Conservation (phyloP, 2,888 invertebrate genomes). For the Mechanitis mazaeus region DNA sequence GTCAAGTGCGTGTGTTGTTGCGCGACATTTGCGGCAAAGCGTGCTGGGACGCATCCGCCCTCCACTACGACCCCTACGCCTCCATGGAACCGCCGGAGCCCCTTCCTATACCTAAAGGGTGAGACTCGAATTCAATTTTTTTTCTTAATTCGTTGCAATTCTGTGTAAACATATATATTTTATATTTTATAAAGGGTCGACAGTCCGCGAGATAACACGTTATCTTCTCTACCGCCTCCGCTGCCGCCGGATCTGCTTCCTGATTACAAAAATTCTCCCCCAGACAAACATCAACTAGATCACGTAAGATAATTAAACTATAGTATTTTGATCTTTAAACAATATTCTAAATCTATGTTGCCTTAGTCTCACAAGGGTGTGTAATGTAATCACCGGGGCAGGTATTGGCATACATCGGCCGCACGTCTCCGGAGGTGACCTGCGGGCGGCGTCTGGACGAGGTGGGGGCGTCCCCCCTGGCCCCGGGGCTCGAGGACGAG, state of each 20-base stretch:
- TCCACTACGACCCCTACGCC: constrained; percentile 85
- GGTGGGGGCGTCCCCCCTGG: constrained; percentile 85
- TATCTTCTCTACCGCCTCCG: constrained; percentile 78
- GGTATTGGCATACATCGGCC: constrained; percentile 93
- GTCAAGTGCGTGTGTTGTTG: constrained; percentile 90
- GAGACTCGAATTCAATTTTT: constrained; percentile 17
- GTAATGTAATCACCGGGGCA: constrained; percentile 41
- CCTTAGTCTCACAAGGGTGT: too few relatives aligned
- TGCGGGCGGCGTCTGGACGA: constrained; percentile 84
- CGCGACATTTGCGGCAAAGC: constrained; percentile 95
- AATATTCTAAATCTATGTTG: too few relatives aligned
- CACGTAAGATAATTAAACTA: constrained; percentile 77
- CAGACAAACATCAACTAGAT: constrained; percentile 93
- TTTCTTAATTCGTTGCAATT: not conserved
- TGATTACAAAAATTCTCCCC: constrained; percentile 86
- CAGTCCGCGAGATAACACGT: constrained; percentile 64
- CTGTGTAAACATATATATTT: too few relatives aligned
- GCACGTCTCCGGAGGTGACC: constrained; percentile 93
- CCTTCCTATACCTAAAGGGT: constrained; percentile 51
- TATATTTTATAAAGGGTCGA: constrained; percentile 42
- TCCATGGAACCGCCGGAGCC: constrained; percentile 48
- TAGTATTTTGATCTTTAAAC: not conserved
- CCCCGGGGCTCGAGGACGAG: constrained; percentile 87
- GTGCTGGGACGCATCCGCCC: constrained; percentile 96
- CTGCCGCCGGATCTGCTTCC: constrained; percentile 85